phyloP scores from a whole-genome alignment of 2,888 invertebrate genomes.

The Lasioglossum pauxillum region DNA sequence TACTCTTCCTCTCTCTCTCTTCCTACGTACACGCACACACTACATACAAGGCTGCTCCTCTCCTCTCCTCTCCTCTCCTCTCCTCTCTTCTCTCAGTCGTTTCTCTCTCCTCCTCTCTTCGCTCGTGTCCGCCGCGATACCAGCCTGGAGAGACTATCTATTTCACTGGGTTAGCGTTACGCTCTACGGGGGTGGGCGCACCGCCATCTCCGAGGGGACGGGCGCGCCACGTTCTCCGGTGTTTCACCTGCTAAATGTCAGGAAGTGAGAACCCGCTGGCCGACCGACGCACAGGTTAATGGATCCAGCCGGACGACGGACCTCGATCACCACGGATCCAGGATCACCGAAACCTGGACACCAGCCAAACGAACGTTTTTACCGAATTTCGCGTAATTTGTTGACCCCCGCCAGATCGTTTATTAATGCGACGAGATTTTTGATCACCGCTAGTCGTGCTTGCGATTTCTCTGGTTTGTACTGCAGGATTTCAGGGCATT shows the following conservation, averaged over 20 bases:
- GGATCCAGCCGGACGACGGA: conserved; percentile 17
- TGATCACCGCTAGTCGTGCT: neutral
- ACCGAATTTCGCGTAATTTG: neutral
- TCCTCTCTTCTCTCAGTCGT: too few species aligned
- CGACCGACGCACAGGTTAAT: conserved; percentile 18
- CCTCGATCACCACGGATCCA: conserved; percentile 27
- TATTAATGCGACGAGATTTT: neutral
- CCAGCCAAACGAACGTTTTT: neutral
- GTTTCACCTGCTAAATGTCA: conserved; percentile 42
- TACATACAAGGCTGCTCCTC: neutral
- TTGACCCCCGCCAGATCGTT: neutral
- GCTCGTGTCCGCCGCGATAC: conserved; percentile 86
- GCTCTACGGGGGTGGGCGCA: conserved; percentile 51
- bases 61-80: neutral
- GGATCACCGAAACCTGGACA: neutral
- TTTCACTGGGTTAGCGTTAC: conserved; percentile 82
- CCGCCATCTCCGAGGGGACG: conserved; percentile 52
- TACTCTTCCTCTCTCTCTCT: conserved; percentile 37
- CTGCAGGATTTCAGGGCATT: neutral
- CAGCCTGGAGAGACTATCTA: conserved; percentile 86
- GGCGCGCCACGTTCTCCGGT: conserved; percentile 18
- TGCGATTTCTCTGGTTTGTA: neutral
- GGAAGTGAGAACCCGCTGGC: conserved; percentile 22
- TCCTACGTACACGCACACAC: neutral
- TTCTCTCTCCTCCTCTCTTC: conserved; percentile 25